A percentile compares a stretch with the other conserved stretches of the same genome.
phyloP scores from a whole-genome alignment of 2,888 invertebrate species.

The Rhodophaea formosa region DNA sequence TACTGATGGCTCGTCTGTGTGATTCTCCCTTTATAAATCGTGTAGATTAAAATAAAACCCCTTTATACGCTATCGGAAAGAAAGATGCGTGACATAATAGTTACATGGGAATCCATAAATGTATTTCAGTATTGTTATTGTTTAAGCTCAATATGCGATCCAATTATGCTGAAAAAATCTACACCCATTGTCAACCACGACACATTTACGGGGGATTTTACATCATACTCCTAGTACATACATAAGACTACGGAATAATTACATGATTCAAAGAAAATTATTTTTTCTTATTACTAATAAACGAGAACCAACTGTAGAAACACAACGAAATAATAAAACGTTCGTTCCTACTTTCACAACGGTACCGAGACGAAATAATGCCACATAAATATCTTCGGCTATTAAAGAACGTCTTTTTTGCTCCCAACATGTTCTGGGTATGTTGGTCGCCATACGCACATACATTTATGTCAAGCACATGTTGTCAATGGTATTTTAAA shows the following conservation, averaged over 20 bases:
- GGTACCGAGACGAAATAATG: slow-evolving; percentile 9
- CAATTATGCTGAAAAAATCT: not conserved
- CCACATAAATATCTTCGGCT: slow-evolving; percentile 10
- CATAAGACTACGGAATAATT: not conserved
- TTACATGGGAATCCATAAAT: too few relatives aligned
- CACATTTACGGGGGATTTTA: not conserved
- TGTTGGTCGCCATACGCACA: not conserved
- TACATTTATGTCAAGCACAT: slow-evolving; percentile 3
- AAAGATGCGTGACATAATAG: too few relatives aligned
- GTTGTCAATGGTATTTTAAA: slow-evolving; percentile 2
- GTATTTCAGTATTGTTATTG: too few relatives aligned
- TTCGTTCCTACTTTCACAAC: slow-evolving; percentile 3
- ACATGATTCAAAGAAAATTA: too few relatives aligned
- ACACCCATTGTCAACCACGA: not conserved
- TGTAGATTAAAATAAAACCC: too few relatives aligned
- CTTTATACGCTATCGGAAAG: too few relatives aligned
- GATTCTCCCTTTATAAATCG: too few relatives aligned
- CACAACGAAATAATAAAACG: not conserved
- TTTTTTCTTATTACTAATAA: too few relatives aligned
- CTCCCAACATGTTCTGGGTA: slow-evolving; percentile 9
- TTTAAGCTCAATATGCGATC: not conserved
- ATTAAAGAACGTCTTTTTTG: slow-evolving; percentile 11
- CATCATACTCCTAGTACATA: not conserved
- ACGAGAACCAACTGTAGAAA: not conserved
- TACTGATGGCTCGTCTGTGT: too few relatives aligned